Conservation (phyloP, 2,113 vertebrate genomes). For the Zeus faber region DNA sequence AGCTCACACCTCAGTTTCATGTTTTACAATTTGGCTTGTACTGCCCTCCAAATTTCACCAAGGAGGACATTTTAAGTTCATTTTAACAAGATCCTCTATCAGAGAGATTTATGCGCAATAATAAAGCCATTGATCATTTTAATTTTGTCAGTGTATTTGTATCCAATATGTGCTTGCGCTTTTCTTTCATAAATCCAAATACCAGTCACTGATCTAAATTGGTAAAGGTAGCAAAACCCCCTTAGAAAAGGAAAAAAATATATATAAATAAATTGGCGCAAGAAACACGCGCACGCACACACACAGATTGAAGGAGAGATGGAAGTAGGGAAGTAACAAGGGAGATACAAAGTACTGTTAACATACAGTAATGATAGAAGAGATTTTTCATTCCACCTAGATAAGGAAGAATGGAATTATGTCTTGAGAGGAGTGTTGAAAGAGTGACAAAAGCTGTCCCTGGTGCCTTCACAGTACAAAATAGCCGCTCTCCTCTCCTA, state of each 20-base stretch:
- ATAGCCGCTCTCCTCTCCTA: conserved; percentile 34
- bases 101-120: too few species aligned
- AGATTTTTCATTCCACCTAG: conserved; percentile 53
- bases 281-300: too few species aligned
- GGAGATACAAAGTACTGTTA: conserved; percentile 47
- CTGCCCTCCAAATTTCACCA: too few species aligned
- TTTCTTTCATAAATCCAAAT: too few species aligned
- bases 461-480: conserved; percentile 55
- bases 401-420: conserved; percentile 67
- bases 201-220: conserved; percentile 42
- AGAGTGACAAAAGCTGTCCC: conserved; percentile 57
- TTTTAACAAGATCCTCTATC: too few species aligned
- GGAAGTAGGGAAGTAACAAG: conserved; percentile 32
- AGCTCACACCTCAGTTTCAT: too few species aligned
- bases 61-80: too few species aligned
- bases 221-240: conserved; percentile 25
- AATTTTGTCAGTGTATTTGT: too few species aligned
- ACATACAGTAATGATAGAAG: conserved; percentile 49
- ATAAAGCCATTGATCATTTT: too few species aligned
- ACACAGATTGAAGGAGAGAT: conserved; percentile 39
- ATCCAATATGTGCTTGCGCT: too few species aligned
- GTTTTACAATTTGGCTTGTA: too few species aligned
- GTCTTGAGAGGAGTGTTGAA: conserved; percentile 54
- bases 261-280: conserved; percentile 42
- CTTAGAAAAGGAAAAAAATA: conserved; percentile 44